These are phyloP conservation scores for Acanthurus tractus DNA, from an alignment of 2,797 vertebrate genomes.

Conservation along the genomic window DNA sequence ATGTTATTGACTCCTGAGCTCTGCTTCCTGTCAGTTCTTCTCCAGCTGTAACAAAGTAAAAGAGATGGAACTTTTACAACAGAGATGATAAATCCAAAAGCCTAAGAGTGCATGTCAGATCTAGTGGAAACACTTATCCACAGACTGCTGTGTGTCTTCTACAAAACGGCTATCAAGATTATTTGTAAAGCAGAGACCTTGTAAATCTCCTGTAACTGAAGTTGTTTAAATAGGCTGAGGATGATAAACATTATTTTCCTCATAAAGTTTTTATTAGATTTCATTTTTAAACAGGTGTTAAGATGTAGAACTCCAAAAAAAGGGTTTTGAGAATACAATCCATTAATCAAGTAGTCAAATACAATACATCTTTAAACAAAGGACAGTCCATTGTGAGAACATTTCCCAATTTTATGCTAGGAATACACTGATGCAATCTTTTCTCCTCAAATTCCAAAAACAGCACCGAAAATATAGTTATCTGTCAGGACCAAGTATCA, in stretches of 20 bases:
- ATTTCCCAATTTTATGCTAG: not conserved
- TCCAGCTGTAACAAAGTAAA: constrained; percentile 15
- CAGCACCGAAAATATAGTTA: not conserved
- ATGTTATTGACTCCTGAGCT: constrained; percentile 37
- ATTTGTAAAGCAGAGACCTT: not conserved
- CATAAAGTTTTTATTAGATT: not conserved
- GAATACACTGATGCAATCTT: not conserved
- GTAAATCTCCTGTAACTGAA: not conserved
- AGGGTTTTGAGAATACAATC: not conserved
- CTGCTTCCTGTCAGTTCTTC: constrained; percentile 20
- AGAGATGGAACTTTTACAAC: constrained; percentile 25
- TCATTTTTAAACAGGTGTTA: not conserved
- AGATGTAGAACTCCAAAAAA: not conserved
- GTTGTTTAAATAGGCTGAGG: not conserved
- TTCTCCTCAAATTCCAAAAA: not conserved
- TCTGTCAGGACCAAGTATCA: not conserved
- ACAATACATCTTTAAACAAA: not conserved
- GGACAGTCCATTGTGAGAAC: not conserved
- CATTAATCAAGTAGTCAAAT: not conserved
- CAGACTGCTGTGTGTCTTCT: not conserved
- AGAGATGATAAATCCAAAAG: constrained; percentile 30
- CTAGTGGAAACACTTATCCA: constrained; percentile 12
- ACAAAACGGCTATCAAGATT: not conserved
- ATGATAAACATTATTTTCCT: not conserved
- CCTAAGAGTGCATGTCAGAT: constrained; percentile 10